Evolutionary conservation across 1,140 invertebrate genomes (phyloP), one percentile per base, ranked within the genome.

Genomic region (Drosophila ercepeae): DNA sequence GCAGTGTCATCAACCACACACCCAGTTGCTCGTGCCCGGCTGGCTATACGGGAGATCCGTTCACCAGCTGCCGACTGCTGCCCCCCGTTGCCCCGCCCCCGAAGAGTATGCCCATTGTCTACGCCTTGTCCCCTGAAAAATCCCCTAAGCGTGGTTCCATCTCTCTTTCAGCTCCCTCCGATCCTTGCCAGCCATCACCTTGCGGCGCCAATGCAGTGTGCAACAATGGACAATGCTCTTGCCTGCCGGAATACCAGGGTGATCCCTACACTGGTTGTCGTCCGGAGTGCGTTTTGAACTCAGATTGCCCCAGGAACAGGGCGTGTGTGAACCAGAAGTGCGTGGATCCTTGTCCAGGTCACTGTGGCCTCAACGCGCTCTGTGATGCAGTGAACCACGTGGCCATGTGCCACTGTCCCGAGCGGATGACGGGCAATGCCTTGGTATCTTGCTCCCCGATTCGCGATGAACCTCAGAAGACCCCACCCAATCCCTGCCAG

Each of bases 301-400:
- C 95, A 5, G 96, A 97, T 73, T 97, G 96, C 75, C 93, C 94
- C 54, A 92, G 93, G 14, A 94, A 93, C 45, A 94, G 93, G 72
- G 95, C 96, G 3, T 97, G 96, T 78, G 92, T 96, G 23, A 95
- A 95, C 81, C 95, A 96, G 74, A 97, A 97, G 92, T 97, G 96
- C 77, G 91, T 94, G 16, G 94, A 97, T 92, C 96, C 96, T 6
- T 97, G 96, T 64, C 93, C 94, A 14, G 95, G 94, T 54, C 94
- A 94, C 1, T 97, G 96, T 91, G 96, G 96, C 1, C 89, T 94
- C 29, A 96, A 95, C 91, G 95, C 96, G 0, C 93, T 94, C 49
- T 97, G 96, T 83, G 93, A 93, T 39, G 95, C 96, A 0, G 91
- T 94, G n/a, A 95, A 96, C 86, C 95, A 97, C 65, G 93, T 94